Conservation (phyloP, 2,113 vertebrate species). For the Larimichthys polyactis region DNA sequence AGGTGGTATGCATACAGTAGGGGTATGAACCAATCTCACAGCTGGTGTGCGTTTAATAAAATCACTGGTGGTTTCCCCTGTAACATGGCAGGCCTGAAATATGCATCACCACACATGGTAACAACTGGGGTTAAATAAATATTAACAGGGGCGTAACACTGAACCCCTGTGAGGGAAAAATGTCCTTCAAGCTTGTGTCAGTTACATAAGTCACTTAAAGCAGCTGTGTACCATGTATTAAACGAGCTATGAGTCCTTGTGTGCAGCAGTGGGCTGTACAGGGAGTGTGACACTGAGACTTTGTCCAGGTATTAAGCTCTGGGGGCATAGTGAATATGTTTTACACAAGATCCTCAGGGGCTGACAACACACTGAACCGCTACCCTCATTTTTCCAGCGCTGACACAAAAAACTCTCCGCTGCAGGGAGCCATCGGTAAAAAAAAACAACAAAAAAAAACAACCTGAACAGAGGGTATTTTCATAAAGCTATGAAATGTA, state of each 20-base stretch:
- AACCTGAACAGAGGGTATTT: slow-evolving; percentile 28
- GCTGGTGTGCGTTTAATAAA: slow-evolving; percentile 28
- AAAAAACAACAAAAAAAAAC: slow-evolving; percentile 16
- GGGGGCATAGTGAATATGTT: slow-evolving; percentile 55
- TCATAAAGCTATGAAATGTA: slow-evolving; percentile 48
- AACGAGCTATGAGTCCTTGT: slow-evolving; percentile 45
- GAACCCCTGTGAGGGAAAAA: slow-evolving; percentile 18
- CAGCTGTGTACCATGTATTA: slow-evolving; percentile 33
- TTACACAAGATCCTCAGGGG: slow-evolving; percentile 56
- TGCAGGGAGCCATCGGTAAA: slow-evolving; percentile 34
- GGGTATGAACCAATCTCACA: slow-evolving; percentile 39
- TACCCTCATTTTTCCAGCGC: slow-evolving; percentile 29
- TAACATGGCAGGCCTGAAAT: slow-evolving; percentile 4
- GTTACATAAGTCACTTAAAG: slow-evolving; percentile 46
- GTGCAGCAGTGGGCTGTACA: slow-evolving; percentile 27
- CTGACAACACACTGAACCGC: slow-evolving; percentile 38
- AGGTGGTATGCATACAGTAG: slow-evolving; percentile 43
- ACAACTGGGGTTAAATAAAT: slow-evolving; percentile 23
- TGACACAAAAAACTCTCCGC: slow-evolving; percentile 49
- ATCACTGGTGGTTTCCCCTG: slow-evolving; percentile 21
- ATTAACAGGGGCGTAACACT: slow-evolving; percentile 32
- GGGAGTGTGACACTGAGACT: slow-evolving; percentile 35
- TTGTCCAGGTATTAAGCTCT: slow-evolving; percentile 59
- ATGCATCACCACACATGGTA: slow-evolving; percentile 27
- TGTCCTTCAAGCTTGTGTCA: slow-evolving; percentile 33